Percentiles rank a stretch among this genome's conserved stretches.
Evolutionary conservation across 92 coral and sea anemone species (phyloP).

Genomic region (Actinostola sp.): DNA sequence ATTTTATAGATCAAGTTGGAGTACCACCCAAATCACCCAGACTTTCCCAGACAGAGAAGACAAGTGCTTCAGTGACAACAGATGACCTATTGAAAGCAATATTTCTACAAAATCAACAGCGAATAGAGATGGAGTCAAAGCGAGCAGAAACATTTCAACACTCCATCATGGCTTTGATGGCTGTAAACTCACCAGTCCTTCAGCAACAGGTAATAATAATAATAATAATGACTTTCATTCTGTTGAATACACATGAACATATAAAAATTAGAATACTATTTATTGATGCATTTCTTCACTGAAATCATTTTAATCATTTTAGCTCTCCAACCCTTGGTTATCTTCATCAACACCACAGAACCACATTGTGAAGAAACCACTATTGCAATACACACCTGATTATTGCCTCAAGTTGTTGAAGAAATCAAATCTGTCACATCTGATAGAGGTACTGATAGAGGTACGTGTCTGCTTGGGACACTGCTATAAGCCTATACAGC

Average conservation of each 20-base stretch:
- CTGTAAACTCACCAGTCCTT: not conserved
- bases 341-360: no score
- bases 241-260: no score
- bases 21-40: conserved; percentile 41
- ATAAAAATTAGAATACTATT: no score
- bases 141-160: conserved; percentile 27
- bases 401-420: conserved; percentile 5
- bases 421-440: conserved; percentile 13
- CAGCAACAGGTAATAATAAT: conserved; percentile 1
- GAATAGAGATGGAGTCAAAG: conserved; percentile 16
- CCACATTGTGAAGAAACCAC: no score
- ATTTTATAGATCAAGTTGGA: conserved; percentile 24
- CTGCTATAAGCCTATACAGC: no score
- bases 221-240: no score
- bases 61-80: conserved; percentile 7
- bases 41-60: no score
- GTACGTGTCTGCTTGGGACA: conserved; percentile 1
- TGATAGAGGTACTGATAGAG: not conserved
- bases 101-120: conserved; percentile 16
- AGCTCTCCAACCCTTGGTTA: no score
- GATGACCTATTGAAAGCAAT: conserved; percentile 34
- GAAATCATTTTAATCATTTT: no score
- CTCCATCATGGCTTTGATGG: conserved; percentile 15
- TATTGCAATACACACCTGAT: not conserved
- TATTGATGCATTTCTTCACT: no score